Conservation (phyloP, 2,113 vertebrate genomes). For the Mus musculus region DNA sequence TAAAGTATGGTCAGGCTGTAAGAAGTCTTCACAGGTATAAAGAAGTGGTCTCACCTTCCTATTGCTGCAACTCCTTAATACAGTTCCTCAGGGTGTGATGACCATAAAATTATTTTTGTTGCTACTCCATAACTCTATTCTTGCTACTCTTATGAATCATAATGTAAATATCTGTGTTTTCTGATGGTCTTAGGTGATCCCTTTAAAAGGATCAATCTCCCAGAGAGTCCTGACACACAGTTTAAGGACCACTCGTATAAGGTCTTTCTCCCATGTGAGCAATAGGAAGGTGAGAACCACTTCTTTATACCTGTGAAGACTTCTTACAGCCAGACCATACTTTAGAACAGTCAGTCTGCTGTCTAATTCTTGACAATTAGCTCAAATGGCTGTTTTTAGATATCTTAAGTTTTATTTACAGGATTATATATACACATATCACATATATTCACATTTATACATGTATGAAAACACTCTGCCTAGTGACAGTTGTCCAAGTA, state of each 20-base stretch:
- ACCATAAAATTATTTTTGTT: neutral
- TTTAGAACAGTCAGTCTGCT: neutral
- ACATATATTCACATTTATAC: neutral
- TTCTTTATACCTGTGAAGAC: neutral
- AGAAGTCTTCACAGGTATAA: neutral
- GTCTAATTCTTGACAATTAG: slow-evolving; percentile 25
- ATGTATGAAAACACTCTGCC: neutral
- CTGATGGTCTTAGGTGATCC: neutral
- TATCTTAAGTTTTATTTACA: neutral
- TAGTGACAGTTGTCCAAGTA: neutral
- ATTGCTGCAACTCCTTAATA: neutral
- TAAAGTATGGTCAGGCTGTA: neutral
- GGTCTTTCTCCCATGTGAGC: neutral
- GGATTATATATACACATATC: neutral
- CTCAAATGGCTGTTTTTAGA: neutral
- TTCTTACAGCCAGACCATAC: neutral
- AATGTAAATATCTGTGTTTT: neutral
- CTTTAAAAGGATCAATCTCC: neutral
- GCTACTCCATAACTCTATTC: neutral
- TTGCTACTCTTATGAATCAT: neutral
- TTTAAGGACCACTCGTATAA: neutral
- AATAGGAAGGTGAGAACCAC: neutral
- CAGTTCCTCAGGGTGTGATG: neutral
- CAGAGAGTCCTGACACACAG: neutral
- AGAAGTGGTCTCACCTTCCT: neutral